Evolutionary conservation across 2,797 vertebrate species (phyloP).

Genomic region (Sternotherus odoratus): DNA sequence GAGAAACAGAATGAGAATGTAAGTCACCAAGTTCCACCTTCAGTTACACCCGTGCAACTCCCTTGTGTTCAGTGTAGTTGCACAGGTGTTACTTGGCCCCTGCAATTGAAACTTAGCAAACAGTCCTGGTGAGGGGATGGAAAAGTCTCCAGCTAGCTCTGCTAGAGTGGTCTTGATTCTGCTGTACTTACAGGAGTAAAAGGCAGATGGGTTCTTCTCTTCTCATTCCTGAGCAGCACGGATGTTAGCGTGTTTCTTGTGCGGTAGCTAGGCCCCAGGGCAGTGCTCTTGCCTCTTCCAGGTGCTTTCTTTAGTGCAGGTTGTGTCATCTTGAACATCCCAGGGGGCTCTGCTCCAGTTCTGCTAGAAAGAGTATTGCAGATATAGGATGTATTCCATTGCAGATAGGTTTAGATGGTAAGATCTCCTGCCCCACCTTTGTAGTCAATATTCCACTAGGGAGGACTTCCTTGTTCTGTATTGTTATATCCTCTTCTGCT

Average conservation of each 20-base stretch:
- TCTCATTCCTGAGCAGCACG: background rate
- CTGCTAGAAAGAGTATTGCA: background rate
- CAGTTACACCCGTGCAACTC: background rate
- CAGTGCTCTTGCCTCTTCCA: background rate
- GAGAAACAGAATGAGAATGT: background rate
- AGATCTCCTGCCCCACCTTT: background rate
- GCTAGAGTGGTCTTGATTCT: background rate
- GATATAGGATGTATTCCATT: background rate
- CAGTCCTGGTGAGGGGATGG: background rate
- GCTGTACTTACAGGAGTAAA: background rate
- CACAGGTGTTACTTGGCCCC: background rate
- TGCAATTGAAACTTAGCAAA: background rate
- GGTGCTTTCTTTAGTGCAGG: background rate
- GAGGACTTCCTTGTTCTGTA: background rate
- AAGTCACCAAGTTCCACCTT: background rate
- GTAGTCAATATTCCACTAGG: rapidly evolving
- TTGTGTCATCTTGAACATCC: background rate
- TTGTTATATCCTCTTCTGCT: background rate
- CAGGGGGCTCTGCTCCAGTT: background rate
- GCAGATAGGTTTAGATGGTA: background rate
- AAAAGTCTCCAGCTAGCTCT: background rate
- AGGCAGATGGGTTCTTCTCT: background rate
- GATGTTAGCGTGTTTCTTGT: background rate
- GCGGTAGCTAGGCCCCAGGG: too few species aligned
- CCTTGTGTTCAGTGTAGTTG: background rate